phyloP scores from a whole-genome alignment of 1,140 invertebrate species.

The Sesamia nonagrioides region DNA sequence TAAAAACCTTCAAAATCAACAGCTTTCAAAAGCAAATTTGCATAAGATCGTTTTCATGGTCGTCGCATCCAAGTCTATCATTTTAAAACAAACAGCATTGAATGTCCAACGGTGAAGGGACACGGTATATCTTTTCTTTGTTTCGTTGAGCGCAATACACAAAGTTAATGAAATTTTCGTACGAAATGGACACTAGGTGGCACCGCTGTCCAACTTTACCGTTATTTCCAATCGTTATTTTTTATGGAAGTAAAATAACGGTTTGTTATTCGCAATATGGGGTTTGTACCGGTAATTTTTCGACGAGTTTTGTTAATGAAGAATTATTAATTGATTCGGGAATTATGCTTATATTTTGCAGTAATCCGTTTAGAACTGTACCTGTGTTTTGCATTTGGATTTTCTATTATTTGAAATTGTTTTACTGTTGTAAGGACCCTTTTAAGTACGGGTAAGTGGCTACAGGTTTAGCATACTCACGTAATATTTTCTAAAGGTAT shows the following conservation, averaged over 20 bases:
- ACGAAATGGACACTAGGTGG: constrained; percentile 58
- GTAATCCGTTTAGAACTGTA: constrained; percentile 9
- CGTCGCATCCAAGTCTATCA: not conserved
- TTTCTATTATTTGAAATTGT: not conserved
- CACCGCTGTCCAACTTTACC: constrained; percentile 18
- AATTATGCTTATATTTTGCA: not conserved
- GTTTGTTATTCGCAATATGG: constrained; percentile 23
- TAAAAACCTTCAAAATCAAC: not conserved
- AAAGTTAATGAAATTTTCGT: constrained; percentile 77
- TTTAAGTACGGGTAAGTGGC: too few relatives aligned
- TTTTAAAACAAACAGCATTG: constrained; percentile 9
- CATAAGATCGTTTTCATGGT: not conserved
- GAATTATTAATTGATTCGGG: constrained; percentile 21
- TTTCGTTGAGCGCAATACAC: constrained; percentile 24
- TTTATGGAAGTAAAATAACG: constrained; percentile 43
- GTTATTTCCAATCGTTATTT: constrained; percentile 43
- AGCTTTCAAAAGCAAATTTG: not conserved
- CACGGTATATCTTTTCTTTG: not conserved
- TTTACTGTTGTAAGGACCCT: too few relatives aligned
- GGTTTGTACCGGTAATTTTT: not conserved
- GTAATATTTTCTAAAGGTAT: too few relatives aligned
- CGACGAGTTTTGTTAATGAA: constrained; percentile 5
- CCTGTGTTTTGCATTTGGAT: not conserved
- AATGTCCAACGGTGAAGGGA: constrained; percentile 44
- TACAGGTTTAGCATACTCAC: too few relatives aligned